Evolutionary conservation across 2,113 vertebrate genomes (phyloP).

Genomic region (Pungitius pungitius): DNA sequence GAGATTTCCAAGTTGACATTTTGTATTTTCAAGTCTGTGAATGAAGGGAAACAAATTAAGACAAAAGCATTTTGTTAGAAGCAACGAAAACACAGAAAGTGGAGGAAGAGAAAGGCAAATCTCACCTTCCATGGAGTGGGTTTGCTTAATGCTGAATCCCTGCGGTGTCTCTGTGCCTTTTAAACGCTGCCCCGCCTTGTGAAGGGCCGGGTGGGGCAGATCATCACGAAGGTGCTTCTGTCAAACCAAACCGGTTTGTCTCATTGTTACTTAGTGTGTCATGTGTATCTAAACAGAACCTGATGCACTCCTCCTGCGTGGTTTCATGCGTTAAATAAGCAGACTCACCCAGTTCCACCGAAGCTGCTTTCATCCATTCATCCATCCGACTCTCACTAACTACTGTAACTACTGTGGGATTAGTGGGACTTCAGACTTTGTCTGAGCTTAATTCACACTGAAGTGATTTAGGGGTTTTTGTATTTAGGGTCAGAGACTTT

Average conservation of each 20-base stretch:
- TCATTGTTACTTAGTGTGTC: not conserved
- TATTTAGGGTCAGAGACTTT: too few relatives aligned
- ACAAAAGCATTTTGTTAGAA: not conserved
- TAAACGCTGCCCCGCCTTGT: too few relatives aligned
- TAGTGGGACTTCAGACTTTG: not conserved
- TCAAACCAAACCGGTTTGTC: conserved; percentile 14
- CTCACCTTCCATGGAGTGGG: conserved; percentile 81
- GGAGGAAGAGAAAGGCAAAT: not conserved
- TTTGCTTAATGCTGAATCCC: too few relatives aligned
- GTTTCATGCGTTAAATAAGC: not conserved
- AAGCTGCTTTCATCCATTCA: not conserved
- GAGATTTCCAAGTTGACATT: conserved; percentile 57
- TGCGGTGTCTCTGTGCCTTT: too few relatives aligned
- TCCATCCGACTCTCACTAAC: too few relatives aligned
- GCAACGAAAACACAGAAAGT: not conserved
- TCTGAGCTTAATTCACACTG: not conserved
- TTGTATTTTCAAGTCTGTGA: conserved; percentile 59
- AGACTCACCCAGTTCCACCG: conserved; percentile 15
- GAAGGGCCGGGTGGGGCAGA: too few relatives aligned
- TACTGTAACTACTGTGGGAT: not conserved
- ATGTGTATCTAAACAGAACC: not conserved
- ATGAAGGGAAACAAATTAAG: not conserved
- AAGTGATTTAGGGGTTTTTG: too few relatives aligned
- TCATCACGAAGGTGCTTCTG: fast-evolving
- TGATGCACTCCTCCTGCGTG: not conserved